Evolutionary conservation across 2,797 vertebrate genomes (phyloP).

Genomic region (Xenopus petersii): DNA sequence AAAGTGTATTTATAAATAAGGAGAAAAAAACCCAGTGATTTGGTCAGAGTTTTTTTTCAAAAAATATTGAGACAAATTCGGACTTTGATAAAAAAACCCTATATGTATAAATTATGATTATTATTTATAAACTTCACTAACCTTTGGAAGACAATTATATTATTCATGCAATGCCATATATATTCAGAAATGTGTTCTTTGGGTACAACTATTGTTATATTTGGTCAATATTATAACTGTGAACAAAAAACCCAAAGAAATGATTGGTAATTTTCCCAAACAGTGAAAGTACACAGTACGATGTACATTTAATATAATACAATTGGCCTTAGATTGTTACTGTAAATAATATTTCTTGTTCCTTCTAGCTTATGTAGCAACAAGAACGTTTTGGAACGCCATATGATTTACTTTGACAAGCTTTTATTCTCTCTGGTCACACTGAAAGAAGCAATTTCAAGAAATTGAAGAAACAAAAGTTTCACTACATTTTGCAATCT

Average conservation of each 20-base stretch:
- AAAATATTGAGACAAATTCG: too few species aligned
- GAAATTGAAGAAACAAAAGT: slow-evolving; percentile 36
- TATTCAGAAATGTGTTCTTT: slow-evolving; percentile 4
- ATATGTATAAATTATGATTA: too few species aligned
- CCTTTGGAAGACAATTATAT: slow-evolving; percentile 1
- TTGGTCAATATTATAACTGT: slow-evolving; percentile 9
- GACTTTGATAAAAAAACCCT: too few species aligned
- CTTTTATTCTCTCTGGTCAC: slow-evolving; percentile 34
- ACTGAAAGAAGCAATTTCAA: slow-evolving; percentile 35
- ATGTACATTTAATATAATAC: slow-evolving; percentile 33
- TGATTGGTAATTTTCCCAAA: slow-evolving; percentile 26
- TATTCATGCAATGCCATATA: background rate
- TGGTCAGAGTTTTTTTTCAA: too few species aligned
- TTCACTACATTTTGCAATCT: slow-evolving; percentile 4
- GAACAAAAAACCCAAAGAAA: background rate
- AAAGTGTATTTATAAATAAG: too few species aligned
- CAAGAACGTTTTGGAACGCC: slow-evolving; percentile 20
- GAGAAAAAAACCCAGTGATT: too few species aligned
- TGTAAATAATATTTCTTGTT: slow-evolving; percentile 36
- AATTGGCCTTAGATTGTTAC: slow-evolving; percentile 17
- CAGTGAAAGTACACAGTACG: slow-evolving; percentile 8
- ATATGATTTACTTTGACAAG: slow-evolving; percentile 46
- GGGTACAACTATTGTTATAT: slow-evolving; percentile 31
- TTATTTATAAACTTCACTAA: too few species aligned
- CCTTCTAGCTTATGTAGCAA: slow-evolving; percentile 28